Base-by-base conservation (phyloP, 1,140 invertebrate species). In the Zophobas atratus region DNA sequence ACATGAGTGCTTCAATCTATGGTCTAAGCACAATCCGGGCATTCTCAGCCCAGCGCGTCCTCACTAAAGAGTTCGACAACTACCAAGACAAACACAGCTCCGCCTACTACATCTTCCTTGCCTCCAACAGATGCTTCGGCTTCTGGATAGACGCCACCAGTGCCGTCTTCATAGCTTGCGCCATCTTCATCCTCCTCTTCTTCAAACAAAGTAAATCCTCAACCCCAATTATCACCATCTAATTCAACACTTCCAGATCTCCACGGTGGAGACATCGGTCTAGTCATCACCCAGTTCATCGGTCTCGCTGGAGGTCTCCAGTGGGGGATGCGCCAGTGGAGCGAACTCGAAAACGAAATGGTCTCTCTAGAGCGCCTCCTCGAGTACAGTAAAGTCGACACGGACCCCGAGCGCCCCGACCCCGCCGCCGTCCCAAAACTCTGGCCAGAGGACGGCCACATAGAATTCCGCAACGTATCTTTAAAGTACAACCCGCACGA, bases 31-130 rank as follows among this genome's bases (percentile, higher is more conserved):
- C 88, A 2, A 88, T 99, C 67, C 89, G 97, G 77, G 95, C 97
- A 0, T 97, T 95, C 82, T 88, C 90, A 35, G 93, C 93, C 0
- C 91, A 97, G 85, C 89, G 92, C 76, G 91, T 93, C 71, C 90
- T 98, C 5, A 93, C 94, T 79, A 86, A 92, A 41, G 93, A 96
- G 87, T 96, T 96, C 81, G 94, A 96, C 81, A 92, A 90, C 78
- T 91, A 93, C 84, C 93, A 97, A 91, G 91, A 93, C 84, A 79
- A 91, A 46, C 92, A 94, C 81, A 92, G 91, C 76, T 90, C 91
- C 6, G 91, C 92, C 56, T 93, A 90, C 89, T 92, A 89, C 80
- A 84, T 92, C 80, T 92, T 92, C 80, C 89, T 92, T 53, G 88
- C 90, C 2, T 90, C 90, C 6, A 91, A 89, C n/a, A 87, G 91